These are phyloP conservation scores for Myzus persicae DNA, from an alignment of 1,140 invertebrate species.

Conservation along the genomic window DNA sequence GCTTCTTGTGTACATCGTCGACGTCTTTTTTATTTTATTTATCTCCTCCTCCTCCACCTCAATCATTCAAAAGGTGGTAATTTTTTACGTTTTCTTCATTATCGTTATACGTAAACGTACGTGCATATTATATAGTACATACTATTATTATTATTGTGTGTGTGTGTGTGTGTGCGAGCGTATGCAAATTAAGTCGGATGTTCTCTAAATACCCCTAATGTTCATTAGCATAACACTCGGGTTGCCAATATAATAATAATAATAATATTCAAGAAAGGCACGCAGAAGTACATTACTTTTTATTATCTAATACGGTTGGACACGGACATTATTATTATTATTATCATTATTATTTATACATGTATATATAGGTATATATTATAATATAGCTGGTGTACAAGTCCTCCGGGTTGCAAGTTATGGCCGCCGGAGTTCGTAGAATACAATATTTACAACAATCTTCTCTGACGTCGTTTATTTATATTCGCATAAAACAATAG, in stretches of 20 bases:
- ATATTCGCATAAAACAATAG: constrained; percentile 22
- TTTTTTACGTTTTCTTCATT: not conserved
- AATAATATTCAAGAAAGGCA: not conserved
- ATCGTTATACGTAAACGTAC: not conserved
- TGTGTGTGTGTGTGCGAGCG: not conserved
- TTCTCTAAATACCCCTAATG: constrained; percentile 15
- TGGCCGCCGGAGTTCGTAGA: constrained; percentile 16
- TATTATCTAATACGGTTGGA: constrained; percentile 3
- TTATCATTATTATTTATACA: not conserved
- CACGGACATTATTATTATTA: constrained; percentile 6
- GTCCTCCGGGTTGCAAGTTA: not conserved
- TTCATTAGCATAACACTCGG: constrained; percentile 23
- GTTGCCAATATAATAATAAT: constrained; percentile 7
- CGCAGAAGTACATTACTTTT: constrained; percentile 29
- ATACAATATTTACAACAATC: constrained; percentile 30
- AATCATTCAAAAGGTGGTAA: not conserved
- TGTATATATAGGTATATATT: not conserved
- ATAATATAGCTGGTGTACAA: not conserved
- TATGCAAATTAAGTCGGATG: constrained; percentile 2
- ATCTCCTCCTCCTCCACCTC: not conserved
- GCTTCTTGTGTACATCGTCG: not conserved
- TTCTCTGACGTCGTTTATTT: constrained; percentile 30
- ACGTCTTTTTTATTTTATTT: not conserved
- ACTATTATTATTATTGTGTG: not conserved
- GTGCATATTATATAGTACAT: not conserved